Evolutionary conservation across 2,113 vertebrate genomes (phyloP), one percentile per base, ranked within the genome.

Genomic region (Chionomys nivalis): DNA sequence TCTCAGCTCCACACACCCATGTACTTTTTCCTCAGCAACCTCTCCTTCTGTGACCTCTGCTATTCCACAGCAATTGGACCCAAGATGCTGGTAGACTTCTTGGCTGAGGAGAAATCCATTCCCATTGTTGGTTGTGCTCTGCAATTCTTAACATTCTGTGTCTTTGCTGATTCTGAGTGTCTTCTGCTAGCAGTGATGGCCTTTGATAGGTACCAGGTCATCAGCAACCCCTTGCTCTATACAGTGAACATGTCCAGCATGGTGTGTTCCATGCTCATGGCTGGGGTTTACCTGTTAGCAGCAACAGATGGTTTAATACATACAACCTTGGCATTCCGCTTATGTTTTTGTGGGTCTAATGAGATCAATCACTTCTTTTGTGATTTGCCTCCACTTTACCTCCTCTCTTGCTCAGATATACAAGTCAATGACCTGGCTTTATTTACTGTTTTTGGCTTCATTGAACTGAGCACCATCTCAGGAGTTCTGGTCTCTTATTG

Each of bases 11-110:
- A 97, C 49, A 87, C 33, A 0, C 90, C 90, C 0, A 93, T 96
- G 83, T 96, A 95, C n/a, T 96, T 94, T 16, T 97, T 94, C 19
- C 87, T 96, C 33, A 94, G 90, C 47, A 19, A 96, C 33, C 76
- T 96, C 13, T 92, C 94, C 0, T 93, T 96, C 55, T 96, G 82
- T 89, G 82, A 93, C 44, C 47, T 96, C 39, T 68, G 89, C 61
- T 92, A 83, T 28, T 90, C 92, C 2, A 92, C 86, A 26, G 94
- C 95, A 0, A 1, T 85, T 33, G 90, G 87, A 0, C 96, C 87
- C 7, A 96, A 89, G 49, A 96, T 91, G 87, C 31, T 96, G 11
- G 28, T 82, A 0, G 87, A 93, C 8, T 2, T 77, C 0, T 16
- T 89, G 4, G 8, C 86, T 47, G 70, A 77, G 26, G 44, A 65